Evolutionary conservation across 2,888 invertebrate genomes (phyloP), one percentile per base, ranked within the genome.

Genomic region (Synanthedon vespiformis): DNA sequence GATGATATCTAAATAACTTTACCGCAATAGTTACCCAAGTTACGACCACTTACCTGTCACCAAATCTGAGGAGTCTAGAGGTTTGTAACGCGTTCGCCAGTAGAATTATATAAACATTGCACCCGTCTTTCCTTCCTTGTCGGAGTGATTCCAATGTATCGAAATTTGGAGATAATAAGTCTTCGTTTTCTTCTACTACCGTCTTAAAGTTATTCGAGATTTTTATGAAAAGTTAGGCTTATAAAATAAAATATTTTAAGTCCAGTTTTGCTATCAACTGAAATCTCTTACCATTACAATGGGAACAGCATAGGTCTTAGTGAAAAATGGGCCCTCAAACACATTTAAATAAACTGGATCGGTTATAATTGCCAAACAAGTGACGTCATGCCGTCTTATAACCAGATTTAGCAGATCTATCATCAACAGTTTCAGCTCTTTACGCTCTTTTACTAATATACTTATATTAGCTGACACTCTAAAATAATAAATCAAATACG

Each of bases 61-160:
- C 89, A 72, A 92, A 95, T 62, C 81, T 79, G n/a, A 95, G 70
- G 34, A 95, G 84, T 55, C 92, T 80, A 0, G 90, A 78, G 1
- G 90, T 85, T 82, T 95, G 92, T 51, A 90, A 68, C 0, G 92
- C 94, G 74, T 94, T 94, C 0, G 93, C 82, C 18, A 94, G 74
- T 10, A 94, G 83, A 55, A 95, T 90, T 40, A 94, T 74, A 64
- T 94, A 93, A 4, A 91, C 79, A 62, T 92, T 90, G 67, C 95
- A 95, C 18, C 92, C 91, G 52, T 90, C 89, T 55, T 83, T 84
- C 63, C 90, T 90, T 4, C 90, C 89, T 60, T 88, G 85, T 34
- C 86, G 68, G 53, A 93, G 66, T 0, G 90, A 80, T 55, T 89
- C 83, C 57, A 92, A 68, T 0, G 91, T 90, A 40, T 86, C 74